A percentile compares a stretch with the other conserved stretches of the same genome.
These are phyloP conservation scores for Agriotes lineatus DNA, from an alignment of 2,888 invertebrate genomes.

Conservation along the genomic window DNA sequence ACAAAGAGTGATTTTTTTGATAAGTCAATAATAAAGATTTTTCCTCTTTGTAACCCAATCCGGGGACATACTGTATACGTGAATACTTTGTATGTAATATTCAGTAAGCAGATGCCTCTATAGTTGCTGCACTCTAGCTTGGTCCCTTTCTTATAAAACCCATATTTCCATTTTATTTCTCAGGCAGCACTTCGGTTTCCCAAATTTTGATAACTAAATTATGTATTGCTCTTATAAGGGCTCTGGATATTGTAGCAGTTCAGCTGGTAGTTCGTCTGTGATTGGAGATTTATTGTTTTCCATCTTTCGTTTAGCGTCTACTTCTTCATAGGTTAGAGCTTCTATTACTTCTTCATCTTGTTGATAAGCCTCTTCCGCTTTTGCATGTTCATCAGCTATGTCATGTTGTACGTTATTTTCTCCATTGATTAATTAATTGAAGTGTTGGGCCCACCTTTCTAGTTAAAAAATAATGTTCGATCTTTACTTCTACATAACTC, in stretches of 20 bases:
- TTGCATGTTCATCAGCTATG: background rate
- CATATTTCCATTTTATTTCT: background rate
- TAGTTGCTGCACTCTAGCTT: background rate
- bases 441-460: background rate
- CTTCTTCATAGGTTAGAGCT: background rate
- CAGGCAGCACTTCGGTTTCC: background rate
- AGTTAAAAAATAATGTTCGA: background rate
- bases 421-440: background rate
- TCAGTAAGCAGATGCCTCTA: too few relatives aligned
- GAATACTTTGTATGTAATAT: too few relatives aligned
- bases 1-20: too few relatives aligned
- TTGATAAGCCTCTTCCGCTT: background rate
- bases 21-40: too few relatives aligned
- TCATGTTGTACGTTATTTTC: background rate
- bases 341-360: background rate
- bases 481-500: background rate
- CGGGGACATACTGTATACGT: too few relatives aligned
- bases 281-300: background rate
- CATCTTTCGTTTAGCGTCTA: background rate
- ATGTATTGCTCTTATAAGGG: background rate
- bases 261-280: background rate
- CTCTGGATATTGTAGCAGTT: background rate
- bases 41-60: too few relatives aligned
- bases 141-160: background rate
- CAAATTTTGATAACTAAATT: background rate